Conservation (phyloP, 2,113 vertebrate genomes). For the Psilopogon haemacephalus region DNA sequence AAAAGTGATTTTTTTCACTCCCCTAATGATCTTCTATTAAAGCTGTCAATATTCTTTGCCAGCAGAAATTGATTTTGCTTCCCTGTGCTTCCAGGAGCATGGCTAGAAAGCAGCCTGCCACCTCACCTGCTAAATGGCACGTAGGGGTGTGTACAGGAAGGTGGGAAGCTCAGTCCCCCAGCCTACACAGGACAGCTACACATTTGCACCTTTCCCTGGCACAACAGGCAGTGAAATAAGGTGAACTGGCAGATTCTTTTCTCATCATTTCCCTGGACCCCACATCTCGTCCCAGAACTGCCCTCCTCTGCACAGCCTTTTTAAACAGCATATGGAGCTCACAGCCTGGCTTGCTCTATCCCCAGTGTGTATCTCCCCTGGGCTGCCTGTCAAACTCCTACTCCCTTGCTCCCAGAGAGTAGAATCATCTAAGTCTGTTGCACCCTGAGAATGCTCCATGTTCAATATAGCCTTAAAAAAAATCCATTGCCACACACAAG, state of each 20-base stretch:
- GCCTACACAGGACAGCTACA: neutral
- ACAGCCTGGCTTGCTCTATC: neutral
- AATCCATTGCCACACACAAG: neutral
- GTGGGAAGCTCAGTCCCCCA: neutral
- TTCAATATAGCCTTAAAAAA: neutral
- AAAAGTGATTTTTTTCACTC: neutral
- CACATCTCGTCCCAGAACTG: neutral
- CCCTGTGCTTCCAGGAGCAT: neutral
- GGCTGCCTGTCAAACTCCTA: conserved; percentile 43
- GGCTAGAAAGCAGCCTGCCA: neutral
- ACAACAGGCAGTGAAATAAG: neutral
- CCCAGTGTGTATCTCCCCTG: neutral
- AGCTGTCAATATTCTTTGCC: conserved; percentile 14
- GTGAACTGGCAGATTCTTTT: accelerated
- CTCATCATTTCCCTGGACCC: neutral
- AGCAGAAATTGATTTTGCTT: neutral
- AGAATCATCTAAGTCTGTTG: neutral
- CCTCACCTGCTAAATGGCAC: neutral
- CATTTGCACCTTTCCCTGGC: neutral
- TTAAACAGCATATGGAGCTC: conserved; percentile 6
- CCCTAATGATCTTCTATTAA: conserved; percentile 7
- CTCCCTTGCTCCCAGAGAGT: neutral
- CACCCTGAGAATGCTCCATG: neutral
- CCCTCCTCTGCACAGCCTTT: conserved; percentile 2
- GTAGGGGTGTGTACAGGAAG: accelerated